These are phyloP conservation scores for Solea senegalensis DNA, from an alignment of 2,113 vertebrate genomes.

Conservation along the genomic window DNA sequence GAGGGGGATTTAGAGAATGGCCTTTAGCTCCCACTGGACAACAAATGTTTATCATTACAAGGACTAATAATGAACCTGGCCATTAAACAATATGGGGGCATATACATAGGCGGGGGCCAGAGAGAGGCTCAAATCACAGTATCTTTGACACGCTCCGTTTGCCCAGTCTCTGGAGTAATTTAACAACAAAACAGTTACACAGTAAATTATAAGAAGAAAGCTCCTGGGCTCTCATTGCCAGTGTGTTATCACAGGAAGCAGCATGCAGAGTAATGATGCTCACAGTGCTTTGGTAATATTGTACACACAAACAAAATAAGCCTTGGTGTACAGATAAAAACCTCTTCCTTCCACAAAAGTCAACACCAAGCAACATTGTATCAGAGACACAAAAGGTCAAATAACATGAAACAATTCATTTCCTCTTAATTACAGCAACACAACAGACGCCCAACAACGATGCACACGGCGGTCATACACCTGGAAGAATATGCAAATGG, in stretches of 20 bases:
- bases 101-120: slow-evolving; percentile 13
- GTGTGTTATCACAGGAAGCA: slow-evolving; percentile 40
- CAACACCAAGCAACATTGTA: too few relatives aligned
- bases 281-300: not conserved
- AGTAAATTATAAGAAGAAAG: slow-evolving; percentile 41
- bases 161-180: slow-evolving; percentile 49
- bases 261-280: slow-evolving; percentile 9
- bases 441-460: not conserved
- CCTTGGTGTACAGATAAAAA: not conserved
- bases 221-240: slow-evolving; percentile 20
- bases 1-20: slow-evolving; percentile 39
- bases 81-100: slow-evolving; percentile 55
- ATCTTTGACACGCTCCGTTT: slow-evolving; percentile 48
- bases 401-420: not conserved
- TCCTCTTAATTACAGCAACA: not conserved
- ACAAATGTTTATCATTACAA: slow-evolving; percentile 65
- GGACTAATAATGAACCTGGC: slow-evolving; percentile 57
- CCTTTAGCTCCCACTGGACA: slow-evolving; percentile 46
- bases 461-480: not conserved
- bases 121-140: slow-evolving; percentile 36
- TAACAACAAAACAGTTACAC: slow-evolving; percentile 37
- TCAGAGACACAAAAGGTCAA: not conserved
- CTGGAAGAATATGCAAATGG: not conserved
- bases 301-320: slow-evolving; percentile 1
- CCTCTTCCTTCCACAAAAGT: not conserved